Base-by-base conservation (phyloP, 1,140 invertebrate species). In the Plectus sambesii region DNA sequence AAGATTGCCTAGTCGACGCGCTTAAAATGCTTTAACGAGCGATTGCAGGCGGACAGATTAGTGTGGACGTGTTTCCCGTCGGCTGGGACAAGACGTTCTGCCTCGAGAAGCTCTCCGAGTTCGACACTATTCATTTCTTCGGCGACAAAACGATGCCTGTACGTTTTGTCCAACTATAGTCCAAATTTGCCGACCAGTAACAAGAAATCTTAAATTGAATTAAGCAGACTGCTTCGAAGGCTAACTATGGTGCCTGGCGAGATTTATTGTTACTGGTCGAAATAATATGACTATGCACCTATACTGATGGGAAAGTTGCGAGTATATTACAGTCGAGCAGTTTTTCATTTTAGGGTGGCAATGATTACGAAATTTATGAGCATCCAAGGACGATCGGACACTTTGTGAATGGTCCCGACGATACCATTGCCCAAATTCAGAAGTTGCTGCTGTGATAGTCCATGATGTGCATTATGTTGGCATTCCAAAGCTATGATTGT, bases 1-100 rank as follows among this genome's bases (percentile, higher is more conserved):
- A n/a, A n/a, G n/a, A n/a, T n/a, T n/a, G n/a, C n/a, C n/a, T n/a
- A n/a, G n/a, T n/a, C n/a, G n/a, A n/a, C n/a, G n/a, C n/a, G n/a
- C n/a, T n/a, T n/a, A n/a, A n/a, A n/a, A n/a, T n/a, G n/a, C n/a
- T n/a, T n/a, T n/a, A n/a, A n/a, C n/a, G n/a, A n/a, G n/a, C n/a
- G n/a, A n/a, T n/a, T n/a, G n/a, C 59, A 79, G 80, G 90, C 51
- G 92, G 92, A 5, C 89, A 99, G 73, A 99, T 98, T 53, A 94
- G 88, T 72, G 82, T 98, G 45, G 94, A 99, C 74, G 85, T 90
- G 0, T 99, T 90, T 69, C 94, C 93, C 0, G 73, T 74, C 42
- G 92, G 92, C 0, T 99, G 94, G 93, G 87, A 99, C 68, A 99
- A 99, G 74, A 92, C 87, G 0, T 98, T 82, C 70, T 94, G 88